phyloP scores from a whole-genome alignment of 2,113 vertebrate species.

The Chamaea fasciata region DNA sequence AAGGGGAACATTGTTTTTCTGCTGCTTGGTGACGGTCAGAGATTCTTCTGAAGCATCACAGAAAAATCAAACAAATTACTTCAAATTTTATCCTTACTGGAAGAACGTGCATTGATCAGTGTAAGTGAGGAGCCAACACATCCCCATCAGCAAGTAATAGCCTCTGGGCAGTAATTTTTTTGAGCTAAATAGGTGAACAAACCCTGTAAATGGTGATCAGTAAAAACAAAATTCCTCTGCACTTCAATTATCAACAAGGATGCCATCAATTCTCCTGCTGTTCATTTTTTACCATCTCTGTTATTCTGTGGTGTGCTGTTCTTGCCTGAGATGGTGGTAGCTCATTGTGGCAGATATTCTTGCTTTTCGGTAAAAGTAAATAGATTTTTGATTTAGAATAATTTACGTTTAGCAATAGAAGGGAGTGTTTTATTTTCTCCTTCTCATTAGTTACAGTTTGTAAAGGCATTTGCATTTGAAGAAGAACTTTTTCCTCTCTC shows the following conservation, averaged over 20 bases:
- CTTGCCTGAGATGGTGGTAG: background rate
- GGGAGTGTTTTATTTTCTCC: background rate
- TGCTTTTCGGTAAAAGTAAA: slow-evolving; percentile 22
- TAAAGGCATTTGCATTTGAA: slow-evolving; percentile 58
- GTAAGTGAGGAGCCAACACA: background rate
- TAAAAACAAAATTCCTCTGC: slow-evolving; percentile 8
- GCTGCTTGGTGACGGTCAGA: background rate
- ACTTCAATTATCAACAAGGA: background rate
- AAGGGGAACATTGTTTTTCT: background rate
- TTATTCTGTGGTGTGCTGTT: background rate
- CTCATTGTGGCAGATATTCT: background rate
- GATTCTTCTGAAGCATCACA: background rate
- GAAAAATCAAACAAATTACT: slow-evolving; percentile 33
- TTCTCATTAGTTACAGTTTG: slow-evolving; percentile 21
- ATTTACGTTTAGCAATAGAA: background rate
- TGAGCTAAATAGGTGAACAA: background rate
- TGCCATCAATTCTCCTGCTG: background rate
- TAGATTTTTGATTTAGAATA: slow-evolving; percentile 44
- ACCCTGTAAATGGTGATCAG: background rate
- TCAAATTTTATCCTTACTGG: background rate
- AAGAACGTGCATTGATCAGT: slow-evolving; percentile 8
- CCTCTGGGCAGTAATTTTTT: slow-evolving; percentile 18
- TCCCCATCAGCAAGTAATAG: background rate
- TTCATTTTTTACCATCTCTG: background rate
- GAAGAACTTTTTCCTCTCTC: background rate